Base-by-base conservation (phyloP, 2,113 vertebrate species). In the Ia io region DNA sequence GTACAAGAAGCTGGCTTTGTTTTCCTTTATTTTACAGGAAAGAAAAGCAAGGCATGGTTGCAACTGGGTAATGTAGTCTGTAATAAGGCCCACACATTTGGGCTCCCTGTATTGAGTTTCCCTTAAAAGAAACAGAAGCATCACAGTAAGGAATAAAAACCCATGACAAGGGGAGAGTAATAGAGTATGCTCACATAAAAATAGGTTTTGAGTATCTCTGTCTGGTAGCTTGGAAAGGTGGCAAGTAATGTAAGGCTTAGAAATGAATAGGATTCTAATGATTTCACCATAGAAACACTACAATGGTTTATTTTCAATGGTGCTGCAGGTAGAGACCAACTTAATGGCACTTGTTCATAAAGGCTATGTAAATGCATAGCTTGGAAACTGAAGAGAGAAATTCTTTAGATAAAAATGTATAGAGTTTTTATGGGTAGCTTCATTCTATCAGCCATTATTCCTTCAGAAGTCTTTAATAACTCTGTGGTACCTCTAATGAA, bases 71-170 rank as follows among this genome's bases (percentile, higher is more conserved):
- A 51, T 49, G 11, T 61, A 42, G 30, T 95, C 49, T 84, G 59
- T 40, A 95, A 51, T 32, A 84, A 47, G 18, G 35, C 18, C 10
- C 69, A 87, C 8, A 23, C 42, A 80, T 83, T 84, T 78, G n/a
- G 37, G 2, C 2, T 88, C 67, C 94, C 79, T 42, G 76, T 1
- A 8, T 5, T 85, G 22, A 74, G 93, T 71, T 97, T 96, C 77
- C 90, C 94, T 96, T 96, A 96, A 88, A 95, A 95, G 95, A 98
- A 97, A 96, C 88, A 93, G 97, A 98, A 97, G 90, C 74, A 94
- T 69, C 79, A 86, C 80, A 96, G 96, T 96, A 94, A 96, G 89
- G 40, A 96, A 93, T 94, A 92, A 97, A 98, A 97, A 90, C 96
- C 94, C 77, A 86, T 90, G 93, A 97, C 92, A 95, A 94, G 96